Evolutionary conservation across 2,113 vertebrate genomes (phyloP).

Genomic region (Gymnobelideus leadbeateri): DNA sequence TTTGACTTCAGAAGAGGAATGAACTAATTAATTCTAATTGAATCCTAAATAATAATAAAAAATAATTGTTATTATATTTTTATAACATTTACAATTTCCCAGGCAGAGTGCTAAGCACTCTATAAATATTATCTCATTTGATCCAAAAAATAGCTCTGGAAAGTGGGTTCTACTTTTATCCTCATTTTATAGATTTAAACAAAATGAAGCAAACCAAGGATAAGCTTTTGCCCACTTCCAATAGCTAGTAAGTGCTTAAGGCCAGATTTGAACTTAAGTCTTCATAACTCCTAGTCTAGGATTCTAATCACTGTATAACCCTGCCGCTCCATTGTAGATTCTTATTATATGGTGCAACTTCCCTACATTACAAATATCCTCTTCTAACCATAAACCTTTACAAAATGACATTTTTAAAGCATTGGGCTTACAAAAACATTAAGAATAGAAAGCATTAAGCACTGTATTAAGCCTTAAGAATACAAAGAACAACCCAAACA

Average conservation of each 20-base stretch:
- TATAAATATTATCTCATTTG: neutral
- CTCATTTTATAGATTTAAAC: neutral
- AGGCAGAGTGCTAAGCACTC: neutral
- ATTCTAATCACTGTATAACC: neutral
- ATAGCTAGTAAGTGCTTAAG: neutral
- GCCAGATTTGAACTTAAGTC: neutral
- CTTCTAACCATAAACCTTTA: neutral
- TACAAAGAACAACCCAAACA: neutral
- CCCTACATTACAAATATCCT: neutral
- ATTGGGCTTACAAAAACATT: too few relatives aligned
- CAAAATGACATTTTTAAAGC: neutral
- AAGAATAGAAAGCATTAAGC: too few relatives aligned
- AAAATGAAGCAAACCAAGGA: neutral
- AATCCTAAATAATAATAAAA: neutral
- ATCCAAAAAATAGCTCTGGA: neutral
- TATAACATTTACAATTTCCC: neutral
- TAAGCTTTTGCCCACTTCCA: neutral
- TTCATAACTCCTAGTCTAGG: neutral
- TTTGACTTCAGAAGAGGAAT: neutral
- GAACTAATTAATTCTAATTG: neutral
- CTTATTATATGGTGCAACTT: neutral
- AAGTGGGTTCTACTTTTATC: neutral
- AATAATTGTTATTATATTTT: neutral
- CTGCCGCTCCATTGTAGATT: neutral
- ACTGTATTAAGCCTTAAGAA: neutral